Percentiles rank a stretch among this genome's conserved stretches.
Conservation (phyloP, 2,888 invertebrate genomes). For the Adineta ricciae region DNA sequence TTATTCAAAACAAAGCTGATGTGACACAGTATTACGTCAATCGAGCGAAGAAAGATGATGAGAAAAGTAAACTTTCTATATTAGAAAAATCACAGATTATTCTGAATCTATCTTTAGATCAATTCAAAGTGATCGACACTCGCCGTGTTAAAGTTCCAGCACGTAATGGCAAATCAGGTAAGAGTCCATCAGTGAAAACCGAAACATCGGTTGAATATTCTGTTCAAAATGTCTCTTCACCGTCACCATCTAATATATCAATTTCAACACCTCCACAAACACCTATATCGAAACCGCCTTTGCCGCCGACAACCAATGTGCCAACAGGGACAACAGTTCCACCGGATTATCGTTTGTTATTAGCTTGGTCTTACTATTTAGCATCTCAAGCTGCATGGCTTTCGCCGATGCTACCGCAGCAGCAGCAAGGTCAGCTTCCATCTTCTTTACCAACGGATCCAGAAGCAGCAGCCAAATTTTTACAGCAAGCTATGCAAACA, state of each 20-base stretch:
- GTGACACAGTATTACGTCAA: conserved; percentile 32
- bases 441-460: not conserved
- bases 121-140: not conserved
- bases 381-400: conserved; percentile 18
- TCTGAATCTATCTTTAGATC: not conserved
- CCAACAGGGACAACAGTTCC: not conserved
- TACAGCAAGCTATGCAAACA: not conserved
- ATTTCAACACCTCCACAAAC: not conserved
- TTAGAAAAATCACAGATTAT: too few species aligned
- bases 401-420: not conserved
- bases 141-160: not conserved
- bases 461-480: not conserved
- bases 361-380: conserved; percentile 20
- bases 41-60: conserved; percentile 28
- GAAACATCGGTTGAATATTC: not conserved
- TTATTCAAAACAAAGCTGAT: conserved; percentile 32
- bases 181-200: not conserved
- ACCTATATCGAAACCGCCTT: not conserved
- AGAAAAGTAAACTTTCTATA: conserved; percentile 11
- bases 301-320: not conserved
- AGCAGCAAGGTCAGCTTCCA: not conserved
- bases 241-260: not conserved
- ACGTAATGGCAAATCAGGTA: not conserved
- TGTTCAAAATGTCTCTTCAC: not conserved
- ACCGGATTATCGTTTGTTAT: not conserved